Evolutionary conservation across 1,140 invertebrate genomes (phyloP).

Genomic region (Drosophila pseudoananassae): DNA sequence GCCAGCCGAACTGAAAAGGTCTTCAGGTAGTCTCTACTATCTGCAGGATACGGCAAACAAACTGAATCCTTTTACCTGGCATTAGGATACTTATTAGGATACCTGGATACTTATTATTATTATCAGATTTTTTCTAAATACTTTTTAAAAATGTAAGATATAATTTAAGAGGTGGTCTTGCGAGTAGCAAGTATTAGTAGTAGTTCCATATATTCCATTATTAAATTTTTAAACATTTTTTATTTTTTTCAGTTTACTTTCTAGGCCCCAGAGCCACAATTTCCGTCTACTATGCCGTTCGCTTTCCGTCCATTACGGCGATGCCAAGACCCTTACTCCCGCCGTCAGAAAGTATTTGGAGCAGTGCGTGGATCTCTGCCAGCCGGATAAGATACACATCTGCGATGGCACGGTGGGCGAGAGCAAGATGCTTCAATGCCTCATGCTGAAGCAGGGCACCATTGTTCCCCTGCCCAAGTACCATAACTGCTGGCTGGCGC

Average conservation of each 20-base stretch:
- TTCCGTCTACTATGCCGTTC: slow-evolving; percentile 62
- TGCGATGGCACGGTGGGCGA: slow-evolving; percentile 93
- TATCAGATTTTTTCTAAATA: too few relatives aligned
- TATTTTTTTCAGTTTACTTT: slow-evolving; percentile 28
- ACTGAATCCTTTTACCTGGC: slow-evolving; percentile 2
- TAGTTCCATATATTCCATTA: too few relatives aligned
- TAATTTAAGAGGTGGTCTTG: neutral
- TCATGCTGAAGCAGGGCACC: slow-evolving; percentile 88
- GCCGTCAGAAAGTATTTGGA: slow-evolving; percentile 88
- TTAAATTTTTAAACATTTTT: neutral
- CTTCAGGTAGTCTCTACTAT: neutral
- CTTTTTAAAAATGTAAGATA: too few relatives aligned
- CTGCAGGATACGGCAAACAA: neutral
- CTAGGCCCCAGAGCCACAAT: slow-evolving; percentile 34
- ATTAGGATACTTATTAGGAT: too few relatives aligned
- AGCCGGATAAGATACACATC: slow-evolving; percentile 91
- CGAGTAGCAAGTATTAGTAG: neutral
- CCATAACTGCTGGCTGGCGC: slow-evolving; percentile 94
- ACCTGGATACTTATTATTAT: too few relatives aligned
- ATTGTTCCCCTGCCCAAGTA: slow-evolving; percentile 92
- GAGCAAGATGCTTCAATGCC: slow-evolving; percentile 87
- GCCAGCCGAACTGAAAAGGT: slow-evolving; percentile 16
- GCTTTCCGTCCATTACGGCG: slow-evolving; percentile 68
- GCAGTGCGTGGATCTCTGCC: slow-evolving; percentile 88
- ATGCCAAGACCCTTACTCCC: slow-evolving; percentile 72